These are phyloP conservation scores for Oreochromis niloticus DNA, from an alignment of 2,113 vertebrate species.

Conservation along the genomic window DNA sequence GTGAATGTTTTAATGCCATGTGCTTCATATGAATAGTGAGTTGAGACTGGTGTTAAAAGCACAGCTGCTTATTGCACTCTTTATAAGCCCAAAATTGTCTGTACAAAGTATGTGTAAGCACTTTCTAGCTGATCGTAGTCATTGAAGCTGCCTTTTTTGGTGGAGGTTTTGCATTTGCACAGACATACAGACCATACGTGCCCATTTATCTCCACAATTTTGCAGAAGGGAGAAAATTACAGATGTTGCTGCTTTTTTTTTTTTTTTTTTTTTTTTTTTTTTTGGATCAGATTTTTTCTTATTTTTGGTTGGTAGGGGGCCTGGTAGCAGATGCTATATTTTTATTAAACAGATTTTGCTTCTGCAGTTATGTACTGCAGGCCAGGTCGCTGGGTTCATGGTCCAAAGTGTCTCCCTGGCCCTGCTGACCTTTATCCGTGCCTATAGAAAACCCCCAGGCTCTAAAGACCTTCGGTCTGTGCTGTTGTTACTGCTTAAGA, in stretches of 20 bases:
- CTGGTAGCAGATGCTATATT: background rate
- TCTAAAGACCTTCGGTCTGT: conserved; percentile 28
- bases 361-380: background rate
- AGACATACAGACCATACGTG: background rate
- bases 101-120: background rate
- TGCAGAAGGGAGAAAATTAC: background rate
- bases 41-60: background rate
- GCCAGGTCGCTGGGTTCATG: conserved; percentile 43
- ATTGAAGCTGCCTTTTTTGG: background rate
- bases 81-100: no score
- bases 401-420: conserved; percentile 14
- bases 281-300: background rate
- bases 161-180: background rate
- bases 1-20: background rate
- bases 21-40: rapidly evolving
- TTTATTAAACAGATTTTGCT: background rate
- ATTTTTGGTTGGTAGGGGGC: background rate
- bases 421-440: conserved; percentile 43
- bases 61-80: background rate
- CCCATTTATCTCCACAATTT: background rate
- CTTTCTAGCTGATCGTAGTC: background rate
- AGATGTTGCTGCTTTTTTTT: background rate
- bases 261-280: background rate
- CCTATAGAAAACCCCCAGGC: conserved; percentile 27
- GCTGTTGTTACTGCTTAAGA: conserved; percentile 54